Conservation (phyloP, 2,113 vertebrate species). For the Caloenas nicobarica region DNA sequence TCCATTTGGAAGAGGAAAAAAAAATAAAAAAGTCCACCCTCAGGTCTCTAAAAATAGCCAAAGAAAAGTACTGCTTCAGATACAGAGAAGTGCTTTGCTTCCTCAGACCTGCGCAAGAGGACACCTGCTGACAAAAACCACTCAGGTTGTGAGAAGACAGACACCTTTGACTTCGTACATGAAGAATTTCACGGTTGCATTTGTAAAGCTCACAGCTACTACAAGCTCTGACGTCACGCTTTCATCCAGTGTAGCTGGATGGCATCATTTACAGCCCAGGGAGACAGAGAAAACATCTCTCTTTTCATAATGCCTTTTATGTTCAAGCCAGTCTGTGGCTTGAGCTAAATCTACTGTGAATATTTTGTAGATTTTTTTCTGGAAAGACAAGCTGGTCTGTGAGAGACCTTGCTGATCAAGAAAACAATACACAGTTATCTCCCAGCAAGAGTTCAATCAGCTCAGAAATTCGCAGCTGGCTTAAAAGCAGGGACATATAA, state of each 20-base stretch:
- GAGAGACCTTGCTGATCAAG: background rate
- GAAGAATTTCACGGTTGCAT: background rate
- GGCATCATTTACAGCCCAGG: background rate
- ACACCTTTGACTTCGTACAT: background rate
- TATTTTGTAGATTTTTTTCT: background rate
- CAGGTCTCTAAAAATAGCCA: constrained; percentile 27
- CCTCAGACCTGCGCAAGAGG: background rate
- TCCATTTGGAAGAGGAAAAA: background rate
- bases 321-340: background rate
- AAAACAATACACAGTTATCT: background rate
- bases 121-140: background rate
- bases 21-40: background rate
- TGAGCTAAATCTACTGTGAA: background rate
- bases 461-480: constrained; percentile 4
- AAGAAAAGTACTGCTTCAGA: background rate
- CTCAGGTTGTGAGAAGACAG: background rate
- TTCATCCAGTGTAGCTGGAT: background rate
- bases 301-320: background rate
- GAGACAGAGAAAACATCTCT: background rate
- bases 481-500: background rate
- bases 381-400: background rate
- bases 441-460: background rate
- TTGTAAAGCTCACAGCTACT: background rate
- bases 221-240: background rate
- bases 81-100: background rate